These are phyloP conservation scores for Hydropsyche tenuis DNA, from an alignment of 1,140 invertebrate genomes.

Conservation along the genomic window DNA sequence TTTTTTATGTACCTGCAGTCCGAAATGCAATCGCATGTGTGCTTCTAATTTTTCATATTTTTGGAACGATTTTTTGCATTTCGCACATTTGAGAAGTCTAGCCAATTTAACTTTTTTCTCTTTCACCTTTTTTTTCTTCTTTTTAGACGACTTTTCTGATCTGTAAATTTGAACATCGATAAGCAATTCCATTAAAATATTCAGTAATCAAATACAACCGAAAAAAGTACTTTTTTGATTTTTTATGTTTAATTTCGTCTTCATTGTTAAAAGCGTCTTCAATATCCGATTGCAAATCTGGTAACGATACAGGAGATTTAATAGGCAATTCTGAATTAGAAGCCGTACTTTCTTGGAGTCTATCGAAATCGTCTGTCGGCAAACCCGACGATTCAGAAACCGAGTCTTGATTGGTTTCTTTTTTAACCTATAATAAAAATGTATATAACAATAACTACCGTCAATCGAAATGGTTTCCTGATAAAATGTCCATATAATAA, in stretches of 20 bases:
- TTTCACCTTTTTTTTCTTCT: conserved; percentile 47
- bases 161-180: conserved; percentile 24
- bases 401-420: conserved; percentile 41
- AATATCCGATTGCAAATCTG: conserved; percentile 47
- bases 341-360: conserved; percentile 17
- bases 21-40: conserved; percentile 61
- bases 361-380: conserved; percentile 22
- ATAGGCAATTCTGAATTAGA: conserved; percentile 14
- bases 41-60: conserved; percentile 62
- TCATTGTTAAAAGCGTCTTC: conserved; percentile 48
- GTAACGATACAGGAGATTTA: conserved; percentile 45
- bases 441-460: background rate
- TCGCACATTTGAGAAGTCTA: conserved; percentile 58
- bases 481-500: too few species aligned
- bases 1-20: conserved; percentile 57
- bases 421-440: conserved; percentile 43
- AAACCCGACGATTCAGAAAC: conserved; percentile 36
- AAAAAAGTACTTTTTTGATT: conserved; percentile 44
- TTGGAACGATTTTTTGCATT: conserved; percentile 60
- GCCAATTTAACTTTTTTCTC: conserved; percentile 50
- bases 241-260: conserved; percentile 41
- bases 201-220: background rate
- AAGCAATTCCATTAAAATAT: background rate
- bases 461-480: background rate
- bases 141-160: conserved; percentile 45